Evolutionary conservation across 2,797 vertebrate genomes (phyloP), one percentile per base, ranked within the genome.

Genomic region (Gymnothorax reevesii): DNA sequence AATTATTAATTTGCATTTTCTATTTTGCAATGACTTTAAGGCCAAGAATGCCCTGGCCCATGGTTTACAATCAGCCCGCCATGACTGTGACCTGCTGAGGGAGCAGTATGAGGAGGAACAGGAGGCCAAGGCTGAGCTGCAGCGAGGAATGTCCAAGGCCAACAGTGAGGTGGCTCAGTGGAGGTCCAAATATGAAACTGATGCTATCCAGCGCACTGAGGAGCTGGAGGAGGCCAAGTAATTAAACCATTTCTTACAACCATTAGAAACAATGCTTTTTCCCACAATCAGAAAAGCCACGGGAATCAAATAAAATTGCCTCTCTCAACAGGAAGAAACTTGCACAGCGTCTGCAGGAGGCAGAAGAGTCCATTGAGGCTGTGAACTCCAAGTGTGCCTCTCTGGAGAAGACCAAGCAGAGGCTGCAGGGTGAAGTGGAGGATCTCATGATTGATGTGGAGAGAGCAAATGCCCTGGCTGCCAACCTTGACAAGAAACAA

Each of bases 321-420:
- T 12, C 52, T 75, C 25, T 15, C 49, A 4, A 60, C 88, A 97
- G 97, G 94, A 97, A 97, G 93, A 97, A 97, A 93, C 86, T 97
- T 85, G 97, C 97, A 0, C 97, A 97, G 92, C 88, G 97, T 75
- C 93, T 97, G 7, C 97, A 97, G 89, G 97, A 97, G 0, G 97
- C 97, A 0, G 97, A 97, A 88, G 96, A 97, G 87, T 94, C 95
- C 0, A 95, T 97, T 33, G 97, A 97, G 92, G 96, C 96, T 0
- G 96, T 96, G 84, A 97, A 97, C 0, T 95, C 97, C 89, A 98
- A 97, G 88, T 97, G 97, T 89, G 96, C 96, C 2, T 97, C 97
- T 0, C 89, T 98, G 91, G 97, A 97, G 89, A 97, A 97, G 91
- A 96, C 95, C 87, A 96, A 97, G 86, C 96, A 97, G 89, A 93